Percentiles rank a stretch among this genome's conserved stretches.
Conservation (phyloP, 1,140 invertebrate species). For the Panonychus citri region DNA sequence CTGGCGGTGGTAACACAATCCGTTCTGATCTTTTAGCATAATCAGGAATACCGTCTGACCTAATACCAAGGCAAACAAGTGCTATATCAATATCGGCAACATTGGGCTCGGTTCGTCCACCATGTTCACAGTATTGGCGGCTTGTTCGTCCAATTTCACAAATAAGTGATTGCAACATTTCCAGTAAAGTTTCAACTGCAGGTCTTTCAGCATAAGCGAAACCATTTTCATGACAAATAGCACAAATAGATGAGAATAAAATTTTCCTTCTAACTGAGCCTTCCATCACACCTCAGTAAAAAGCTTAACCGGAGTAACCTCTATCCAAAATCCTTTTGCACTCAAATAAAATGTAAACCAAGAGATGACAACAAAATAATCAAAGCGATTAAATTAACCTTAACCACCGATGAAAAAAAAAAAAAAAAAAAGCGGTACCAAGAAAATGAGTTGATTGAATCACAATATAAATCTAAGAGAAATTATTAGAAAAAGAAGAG, state of each 20-base stretch:
- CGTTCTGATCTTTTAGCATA: constrained; percentile 19
- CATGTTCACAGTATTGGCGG: constrained; percentile 55
- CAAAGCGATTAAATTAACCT: too few species aligned
- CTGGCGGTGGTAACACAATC: constrained; percentile 13
- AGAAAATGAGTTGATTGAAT: too few species aligned
- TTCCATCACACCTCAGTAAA: too few species aligned
- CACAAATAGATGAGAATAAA: constrained; percentile 43
- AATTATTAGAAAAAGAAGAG: too few species aligned
- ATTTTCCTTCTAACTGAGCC: constrained; percentile 32
- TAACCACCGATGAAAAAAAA: too few species aligned
- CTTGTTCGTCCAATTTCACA: constrained; percentile 46
- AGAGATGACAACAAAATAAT: too few species aligned
- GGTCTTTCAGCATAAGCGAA: constrained; percentile 48
- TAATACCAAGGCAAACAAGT: constrained; percentile 45
- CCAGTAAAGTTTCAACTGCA: constrained; percentile 62
- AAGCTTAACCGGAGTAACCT: too few species aligned
- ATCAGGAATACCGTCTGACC: constrained; percentile 34
- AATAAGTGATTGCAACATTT: constrained; percentile 43
- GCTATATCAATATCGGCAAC: constrained; percentile 64
- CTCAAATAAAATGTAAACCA: too few species aligned
- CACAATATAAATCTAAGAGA: too few species aligned
- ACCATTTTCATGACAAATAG: constrained; percentile 48
- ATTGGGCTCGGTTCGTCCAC: constrained; percentile 62
- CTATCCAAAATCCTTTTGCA: too few species aligned
- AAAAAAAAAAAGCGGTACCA: too few species aligned